Conservation (phyloP, 1,140 invertebrate genomes). For the Drosophila elegans region DNA sequence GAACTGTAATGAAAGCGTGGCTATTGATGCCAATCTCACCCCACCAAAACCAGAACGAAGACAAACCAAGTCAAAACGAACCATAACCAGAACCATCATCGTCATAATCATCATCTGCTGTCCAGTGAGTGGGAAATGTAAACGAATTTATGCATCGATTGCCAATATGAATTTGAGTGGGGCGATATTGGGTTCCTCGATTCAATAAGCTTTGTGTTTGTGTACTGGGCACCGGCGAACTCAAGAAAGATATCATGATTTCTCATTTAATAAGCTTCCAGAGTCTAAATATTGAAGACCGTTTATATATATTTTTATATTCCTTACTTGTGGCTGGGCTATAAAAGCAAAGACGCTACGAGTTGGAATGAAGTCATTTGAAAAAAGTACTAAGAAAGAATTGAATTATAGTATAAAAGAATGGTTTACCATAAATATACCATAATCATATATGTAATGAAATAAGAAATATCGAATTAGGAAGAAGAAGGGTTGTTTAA, state of each 20-base stretch:
- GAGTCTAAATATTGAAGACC: neutral
- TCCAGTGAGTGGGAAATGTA: conserved; percentile 56
- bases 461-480: too few species aligned
- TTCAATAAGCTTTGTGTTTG: conserved; percentile 19
- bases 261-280: neutral
- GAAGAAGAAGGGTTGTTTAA: too few species aligned
- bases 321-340: too few species aligned
- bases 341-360: too few species aligned
- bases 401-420: too few species aligned
- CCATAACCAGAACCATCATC: neutral
- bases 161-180: conserved; percentile 74
- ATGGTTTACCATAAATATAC: too few species aligned
- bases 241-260: neutral
- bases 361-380: too few species aligned
- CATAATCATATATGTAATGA: too few species aligned
- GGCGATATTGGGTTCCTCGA: conserved; percentile 9
- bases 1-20: conserved; percentile 75
- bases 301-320: too few species aligned
- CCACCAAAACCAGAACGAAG: neutral
- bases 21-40: conserved; percentile 69
- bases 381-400: too few species aligned
- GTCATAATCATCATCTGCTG: conserved; percentile 18
- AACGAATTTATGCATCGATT: conserved; percentile 72
- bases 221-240: neutral
- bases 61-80: neutral